Percentiles rank a stretch among this genome's conserved stretches.
phyloP scores from a whole-genome alignment of 1,140 invertebrate genomes.

The Drosophila baimaii region DNA sequence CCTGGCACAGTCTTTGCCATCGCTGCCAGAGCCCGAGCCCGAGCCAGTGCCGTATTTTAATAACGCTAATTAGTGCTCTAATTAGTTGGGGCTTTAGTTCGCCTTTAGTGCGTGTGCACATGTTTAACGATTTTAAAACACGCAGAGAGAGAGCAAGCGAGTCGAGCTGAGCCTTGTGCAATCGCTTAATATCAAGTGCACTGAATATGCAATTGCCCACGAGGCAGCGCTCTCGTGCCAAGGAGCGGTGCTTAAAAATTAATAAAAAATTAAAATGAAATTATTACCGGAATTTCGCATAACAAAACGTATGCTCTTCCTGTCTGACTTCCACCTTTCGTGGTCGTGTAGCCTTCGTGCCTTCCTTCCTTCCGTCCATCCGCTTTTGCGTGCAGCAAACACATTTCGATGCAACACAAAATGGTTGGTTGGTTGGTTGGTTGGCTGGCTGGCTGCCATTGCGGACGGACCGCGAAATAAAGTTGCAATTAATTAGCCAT shows the following conservation, averaged over 20 bases:
- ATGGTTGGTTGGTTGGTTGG: conserved; percentile 31
- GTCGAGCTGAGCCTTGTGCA: conserved; percentile 19
- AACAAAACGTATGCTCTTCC: conserved; percentile 66
- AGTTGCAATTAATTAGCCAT: conserved; percentile 77
- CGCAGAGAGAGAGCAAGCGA: conserved; percentile 27
- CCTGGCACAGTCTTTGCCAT: conserved; percentile 36
- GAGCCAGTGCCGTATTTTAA: conserved; percentile 70
- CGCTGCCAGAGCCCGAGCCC: conserved; percentile 1
- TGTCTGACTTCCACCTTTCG: conserved; percentile 10
- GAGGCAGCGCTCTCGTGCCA: conserved; percentile 50
- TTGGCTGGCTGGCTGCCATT: conserved; percentile 21
- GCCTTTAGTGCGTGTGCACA: conserved; percentile 38
- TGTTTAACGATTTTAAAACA: conserved; percentile 69
- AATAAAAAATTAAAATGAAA: conserved; percentile 69
- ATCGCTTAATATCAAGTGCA: conserved; percentile 58
- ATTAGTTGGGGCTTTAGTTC: conserved; percentile 76
- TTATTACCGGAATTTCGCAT: conserved; percentile 64
- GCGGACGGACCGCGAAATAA: conserved; percentile 51
- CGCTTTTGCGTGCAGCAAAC: conserved; percentile 49
- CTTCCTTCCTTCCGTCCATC: conserved; percentile 1
- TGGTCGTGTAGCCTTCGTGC: conserved; percentile 9
- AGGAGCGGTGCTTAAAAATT: conserved; percentile 63
- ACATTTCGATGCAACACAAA: conserved; percentile 57
- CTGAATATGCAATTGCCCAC: conserved; percentile 32
- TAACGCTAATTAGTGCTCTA: conserved; percentile 80